phyloP scores from a whole-genome alignment of 2,888 invertebrate genomes.

The Drosophila bunnanda region DNA sequence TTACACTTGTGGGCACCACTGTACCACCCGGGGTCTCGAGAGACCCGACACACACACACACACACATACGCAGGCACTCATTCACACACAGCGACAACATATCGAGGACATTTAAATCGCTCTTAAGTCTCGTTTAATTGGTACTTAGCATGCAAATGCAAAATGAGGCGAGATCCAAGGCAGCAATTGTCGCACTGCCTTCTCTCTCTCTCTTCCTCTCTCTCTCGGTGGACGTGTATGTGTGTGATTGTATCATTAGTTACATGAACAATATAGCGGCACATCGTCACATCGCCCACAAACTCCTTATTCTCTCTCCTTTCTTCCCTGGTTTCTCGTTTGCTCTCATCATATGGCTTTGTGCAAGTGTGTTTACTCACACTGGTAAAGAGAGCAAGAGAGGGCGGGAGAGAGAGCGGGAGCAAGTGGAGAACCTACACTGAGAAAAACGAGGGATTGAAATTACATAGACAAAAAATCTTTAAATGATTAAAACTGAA shows the following conservation, averaged over 20 bases:
- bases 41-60: neutral
- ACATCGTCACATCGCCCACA: conserved; percentile 20
- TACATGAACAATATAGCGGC: conserved; percentile 41
- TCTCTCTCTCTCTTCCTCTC: neutral
- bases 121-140: conserved; percentile 71
- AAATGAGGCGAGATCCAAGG: conserved; percentile 60
- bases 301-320: neutral
- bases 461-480: too few species aligned
- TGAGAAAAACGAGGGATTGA: neutral
- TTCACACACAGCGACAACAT: conserved; percentile 48
- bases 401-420: neutral
- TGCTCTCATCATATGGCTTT: neutral
- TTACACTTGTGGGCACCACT: conserved; percentile 10
- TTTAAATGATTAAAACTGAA: too few species aligned
- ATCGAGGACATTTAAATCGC: conserved; percentile 70
- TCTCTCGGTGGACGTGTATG: neutral
- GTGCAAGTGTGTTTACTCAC: conserved; percentile 29
- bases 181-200: conserved; percentile 53
- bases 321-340: too few species aligned
- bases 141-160: conserved; percentile 72
- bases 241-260: conserved; percentile 35
- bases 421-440: neutral
- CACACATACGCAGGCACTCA: conserved; percentile 1
- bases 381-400: neutral
- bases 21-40: neutral